Evolutionary conservation across 2,888 invertebrate genomes (phyloP), one percentile per base, ranked within the genome.

Genomic region (Drosophila neutralis): DNA sequence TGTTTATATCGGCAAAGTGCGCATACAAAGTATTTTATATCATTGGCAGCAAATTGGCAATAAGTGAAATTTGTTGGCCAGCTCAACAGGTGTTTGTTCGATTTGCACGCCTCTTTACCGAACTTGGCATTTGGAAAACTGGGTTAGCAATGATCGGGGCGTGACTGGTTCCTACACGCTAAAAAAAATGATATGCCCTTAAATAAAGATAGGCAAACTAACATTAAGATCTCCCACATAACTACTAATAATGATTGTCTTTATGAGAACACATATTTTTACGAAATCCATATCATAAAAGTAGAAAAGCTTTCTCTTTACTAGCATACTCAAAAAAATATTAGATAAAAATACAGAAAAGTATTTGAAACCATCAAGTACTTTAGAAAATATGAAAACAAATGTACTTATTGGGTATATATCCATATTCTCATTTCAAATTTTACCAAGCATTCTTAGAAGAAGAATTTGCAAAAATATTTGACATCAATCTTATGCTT

Each of bases 31-130:
- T 83, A 83, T 83, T 88, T 83, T 88, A 83, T 83, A 88, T 88
- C 83, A 83, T 88, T 83, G 89, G 69, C 87, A 86, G 83, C 83
- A 84, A 84, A 84, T 84, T 84, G 89, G 87, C 87, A 86, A 84
- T 84, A 84, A 84, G 89, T 84, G 89, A 84, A 88, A 84, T 84
- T 84, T 86, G 89, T 86, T 84, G 81, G 81, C 83, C 80, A 66
- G 49, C 78, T 73, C 80, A 77, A 77, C 88, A 88, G 83, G 83
- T 84, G 83, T 62, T 70, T 58, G 61, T 36, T 29, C 42, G 48
- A 45, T 54, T 63, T 60, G 48, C 42, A 36, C 24, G 35, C 31
- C 13, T 51, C 21, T 15, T 49, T 56, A 53, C 31, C 53, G 13
- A 24, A 35, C 33, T 52, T 58, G 69, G 53, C 67, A 38, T 56